phyloP scores from a whole-genome alignment of 2,113 vertebrate genomes.

The Gulo gulo region DNA sequence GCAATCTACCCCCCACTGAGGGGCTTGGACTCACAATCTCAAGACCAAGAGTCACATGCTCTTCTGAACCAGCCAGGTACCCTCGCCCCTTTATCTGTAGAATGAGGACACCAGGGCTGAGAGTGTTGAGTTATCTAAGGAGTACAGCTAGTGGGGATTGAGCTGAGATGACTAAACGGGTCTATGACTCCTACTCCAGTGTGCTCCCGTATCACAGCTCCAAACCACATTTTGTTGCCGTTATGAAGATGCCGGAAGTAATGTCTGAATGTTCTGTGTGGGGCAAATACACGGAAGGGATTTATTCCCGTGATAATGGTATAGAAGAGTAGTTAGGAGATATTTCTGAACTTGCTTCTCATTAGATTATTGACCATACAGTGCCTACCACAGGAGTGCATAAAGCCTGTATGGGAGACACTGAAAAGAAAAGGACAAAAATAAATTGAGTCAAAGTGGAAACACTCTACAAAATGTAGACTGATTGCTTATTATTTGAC shows the following conservation, averaged over 20 bases:
- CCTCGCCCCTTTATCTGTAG: neutral
- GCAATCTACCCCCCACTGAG: neutral
- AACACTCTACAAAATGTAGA: neutral
- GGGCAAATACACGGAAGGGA: neutral
- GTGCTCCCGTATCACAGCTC: neutral
- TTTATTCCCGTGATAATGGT: neutral
- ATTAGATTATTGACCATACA: neutral
- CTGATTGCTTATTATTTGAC: neutral
- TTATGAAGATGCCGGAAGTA: neutral
- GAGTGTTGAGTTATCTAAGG: neutral
- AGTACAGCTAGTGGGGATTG: rapidly evolving
- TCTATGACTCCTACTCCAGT: neutral
- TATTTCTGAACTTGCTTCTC: neutral
- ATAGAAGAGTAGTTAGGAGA: neutral
- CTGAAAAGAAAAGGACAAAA: neutral
- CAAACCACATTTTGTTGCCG: neutral
- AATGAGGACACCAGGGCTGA: neutral
- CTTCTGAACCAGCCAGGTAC: neutral
- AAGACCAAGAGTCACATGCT: neutral
- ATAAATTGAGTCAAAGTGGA: neutral
- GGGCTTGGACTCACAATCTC: neutral
- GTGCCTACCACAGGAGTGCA: neutral
- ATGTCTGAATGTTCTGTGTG: neutral
- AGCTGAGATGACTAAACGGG: neutral
- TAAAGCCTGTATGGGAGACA: neutral